phyloP scores from a whole-genome alignment of 1,140 invertebrate species.

The Hycleus phaleratus region DNA sequence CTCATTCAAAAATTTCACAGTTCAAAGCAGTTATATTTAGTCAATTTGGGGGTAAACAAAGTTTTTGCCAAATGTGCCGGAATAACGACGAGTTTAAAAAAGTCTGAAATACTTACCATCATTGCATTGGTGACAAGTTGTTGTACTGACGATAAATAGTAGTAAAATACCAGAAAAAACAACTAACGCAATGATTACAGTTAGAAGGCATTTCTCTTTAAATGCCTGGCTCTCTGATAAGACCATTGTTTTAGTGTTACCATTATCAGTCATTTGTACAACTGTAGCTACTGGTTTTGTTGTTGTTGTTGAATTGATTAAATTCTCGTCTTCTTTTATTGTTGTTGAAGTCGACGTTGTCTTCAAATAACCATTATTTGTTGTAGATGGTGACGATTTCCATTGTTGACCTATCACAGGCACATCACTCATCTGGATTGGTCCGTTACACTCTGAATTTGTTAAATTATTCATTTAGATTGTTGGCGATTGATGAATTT shows the following conservation, averaged over 20 bases:
- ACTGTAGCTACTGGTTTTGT: constrained; percentile 24
- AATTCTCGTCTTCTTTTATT: constrained; percentile 15
- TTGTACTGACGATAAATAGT: constrained; percentile 25
- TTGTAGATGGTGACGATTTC: constrained; percentile 5
- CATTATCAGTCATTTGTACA: constrained; percentile 27
- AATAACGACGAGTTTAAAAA: not conserved
- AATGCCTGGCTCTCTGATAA: constrained; percentile 19
- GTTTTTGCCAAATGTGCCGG: no score
- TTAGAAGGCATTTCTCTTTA: constrained; percentile 31
- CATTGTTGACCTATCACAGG: constrained; percentile 17
- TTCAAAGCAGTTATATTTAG: no score
- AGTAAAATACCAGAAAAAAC: constrained; percentile 26
- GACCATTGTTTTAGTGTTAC: constrained; percentile 30
- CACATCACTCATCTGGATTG: constrained; percentile 20
- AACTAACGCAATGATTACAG: constrained; percentile 25
- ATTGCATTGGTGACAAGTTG: constrained; percentile 11
- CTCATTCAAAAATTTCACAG: no score
- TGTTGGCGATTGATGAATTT: not conserved
- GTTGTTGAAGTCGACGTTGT: constrained; percentile 5
- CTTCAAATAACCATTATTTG: constrained; percentile 31
- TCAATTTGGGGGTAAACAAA: no score
- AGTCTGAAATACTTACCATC: constrained; percentile 16
- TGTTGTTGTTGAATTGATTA: constrained; percentile 9
- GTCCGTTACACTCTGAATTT: constrained; percentile 11
- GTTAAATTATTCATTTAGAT: constrained; percentile 2